Evolutionary conservation across 2,797 vertebrate species (phyloP).

Genomic region (Salmo trutta): DNA sequence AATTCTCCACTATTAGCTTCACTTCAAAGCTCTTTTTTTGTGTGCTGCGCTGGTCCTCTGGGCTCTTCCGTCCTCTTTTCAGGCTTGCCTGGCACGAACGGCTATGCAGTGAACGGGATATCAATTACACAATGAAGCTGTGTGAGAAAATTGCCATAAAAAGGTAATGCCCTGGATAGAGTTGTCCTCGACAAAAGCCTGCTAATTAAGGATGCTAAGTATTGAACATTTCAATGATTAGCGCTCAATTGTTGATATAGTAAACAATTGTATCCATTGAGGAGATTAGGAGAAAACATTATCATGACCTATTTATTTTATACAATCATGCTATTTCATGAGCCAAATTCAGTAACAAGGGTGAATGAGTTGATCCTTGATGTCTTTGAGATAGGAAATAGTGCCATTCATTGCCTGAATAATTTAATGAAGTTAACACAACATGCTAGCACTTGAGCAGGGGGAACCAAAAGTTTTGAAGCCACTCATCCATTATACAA

Average conservation of each 20-base stretch:
- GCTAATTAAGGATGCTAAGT: slow-evolving; percentile 14
- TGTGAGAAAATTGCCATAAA: slow-evolving; percentile 27
- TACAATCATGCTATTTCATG: too few relatives aligned
- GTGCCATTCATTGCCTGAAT: not conserved
- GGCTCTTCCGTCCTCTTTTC: slow-evolving; percentile 52
- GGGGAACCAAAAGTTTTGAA: not conserved
- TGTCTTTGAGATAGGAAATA: not conserved
- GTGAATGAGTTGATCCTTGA: not conserved
- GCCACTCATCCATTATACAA: not conserved
- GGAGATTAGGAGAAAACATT: not conserved
- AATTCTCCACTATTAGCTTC: slow-evolving; percentile 53
- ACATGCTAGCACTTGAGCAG: not conserved
- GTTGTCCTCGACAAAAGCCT: slow-evolving; percentile 15
- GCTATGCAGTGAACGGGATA: slow-evolving; percentile 31
- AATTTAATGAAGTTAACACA: not conserved
- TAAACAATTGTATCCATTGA: not conserved
- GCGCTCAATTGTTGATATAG: not conserved
- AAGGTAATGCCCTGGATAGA: slow-evolving; percentile 16
- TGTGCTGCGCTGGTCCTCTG: slow-evolving; percentile 38
- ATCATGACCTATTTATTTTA: not conserved
- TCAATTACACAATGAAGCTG: slow-evolving; percentile 42
- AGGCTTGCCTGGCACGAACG: slow-evolving; percentile 44
- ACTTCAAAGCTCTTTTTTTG: slow-evolving; percentile 53
- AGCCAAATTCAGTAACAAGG: not conserved
- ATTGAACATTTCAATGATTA: not conserved